Percentiles rank a stretch among this genome's conserved stretches.
These are phyloP conservation scores for Orius insidiosus DNA, from an alignment of 1,140 invertebrate species.

Conservation along the genomic window DNA sequence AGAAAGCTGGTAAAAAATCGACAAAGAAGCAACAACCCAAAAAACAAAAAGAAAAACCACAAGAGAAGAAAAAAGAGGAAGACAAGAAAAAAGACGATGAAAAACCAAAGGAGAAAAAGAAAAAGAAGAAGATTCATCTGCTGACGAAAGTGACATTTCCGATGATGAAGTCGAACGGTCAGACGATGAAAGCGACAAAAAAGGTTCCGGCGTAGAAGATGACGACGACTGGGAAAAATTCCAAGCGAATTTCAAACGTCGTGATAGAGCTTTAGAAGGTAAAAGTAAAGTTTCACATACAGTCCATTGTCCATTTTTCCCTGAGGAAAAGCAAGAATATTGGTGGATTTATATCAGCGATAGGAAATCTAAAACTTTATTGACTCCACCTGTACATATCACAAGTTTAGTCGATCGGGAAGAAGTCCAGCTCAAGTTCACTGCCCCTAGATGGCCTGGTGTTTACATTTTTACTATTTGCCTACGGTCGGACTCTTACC, in stretches of 20 bases:
- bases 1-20: slow-evolving; percentile 37
- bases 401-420: slow-evolving; percentile 60
- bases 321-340: slow-evolving; percentile 93
- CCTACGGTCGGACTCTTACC: slow-evolving; percentile 88
- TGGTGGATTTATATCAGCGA: slow-evolving; percentile 99
- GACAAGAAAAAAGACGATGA: slow-evolving; percentile 22
- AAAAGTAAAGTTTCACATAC: slow-evolving; percentile 85
- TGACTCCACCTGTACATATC: slow-evolving; percentile 84
- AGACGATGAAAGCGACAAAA: slow-evolving; percentile 28
- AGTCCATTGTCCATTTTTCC: slow-evolving; percentile 92
- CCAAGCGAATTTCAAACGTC: slow-evolving; percentile 53
- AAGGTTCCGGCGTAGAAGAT: slow-evolving; percentile 42
- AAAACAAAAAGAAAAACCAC: slow-evolving; percentile 24
- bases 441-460: slow-evolving; percentile 82
- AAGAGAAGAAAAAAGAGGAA: slow-evolving; percentile 23
- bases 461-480: slow-evolving; percentile 88
- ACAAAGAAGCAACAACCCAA: slow-evolving; percentile 21
- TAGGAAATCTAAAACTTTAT: slow-evolving; percentile 70
- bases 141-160: slow-evolving; percentile 10
- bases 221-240: slow-evolving; percentile 54
- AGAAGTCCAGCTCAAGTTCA: slow-evolving; percentile 87
- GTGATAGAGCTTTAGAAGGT: slow-evolving; percentile 77
- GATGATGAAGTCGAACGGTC: slow-evolving; percentile 32
- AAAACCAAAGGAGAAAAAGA: slow-evolving; percentile 14
- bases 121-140: slow-evolving; percentile 6